These are phyloP conservation scores for Cyclina sinensis DNA, from an alignment of 1,140 invertebrate species.

Conservation along the genomic window DNA sequence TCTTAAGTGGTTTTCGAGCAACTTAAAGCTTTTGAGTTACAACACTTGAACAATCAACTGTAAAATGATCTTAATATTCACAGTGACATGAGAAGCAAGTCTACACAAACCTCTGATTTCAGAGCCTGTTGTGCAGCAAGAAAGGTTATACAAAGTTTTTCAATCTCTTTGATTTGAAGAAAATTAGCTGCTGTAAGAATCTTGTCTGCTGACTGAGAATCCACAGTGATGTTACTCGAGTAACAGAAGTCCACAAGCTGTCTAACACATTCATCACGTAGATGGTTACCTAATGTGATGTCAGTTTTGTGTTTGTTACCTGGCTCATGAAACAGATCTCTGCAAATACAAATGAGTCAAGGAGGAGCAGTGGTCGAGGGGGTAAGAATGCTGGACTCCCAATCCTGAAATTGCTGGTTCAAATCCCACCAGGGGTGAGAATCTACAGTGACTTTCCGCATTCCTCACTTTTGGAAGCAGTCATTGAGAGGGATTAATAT, in stretches of 20 bases:
- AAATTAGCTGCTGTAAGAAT: conserved; percentile 62
- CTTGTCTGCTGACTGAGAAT: conserved; percentile 66
- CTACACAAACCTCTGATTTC: conserved; percentile 52
- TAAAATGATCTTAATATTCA: too few species aligned
- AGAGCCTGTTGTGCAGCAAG: conserved; percentile 65
- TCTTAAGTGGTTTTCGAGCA: too few species aligned
- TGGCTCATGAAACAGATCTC: conserved; percentile 64
- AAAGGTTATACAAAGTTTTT: conserved; percentile 67
- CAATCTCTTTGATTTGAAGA: conserved; percentile 66
- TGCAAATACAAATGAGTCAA: conserved; percentile 15
- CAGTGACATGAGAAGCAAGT: too few species aligned
- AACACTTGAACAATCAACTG: too few species aligned
- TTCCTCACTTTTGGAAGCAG: too few species aligned
- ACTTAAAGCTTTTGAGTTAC: too few species aligned
- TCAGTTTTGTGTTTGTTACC: conserved; percentile 39
- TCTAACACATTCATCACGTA: conserved; percentile 55
- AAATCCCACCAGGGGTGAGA: too few species aligned
- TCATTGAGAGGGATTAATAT: too few species aligned
- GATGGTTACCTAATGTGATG: conserved; percentile 55
- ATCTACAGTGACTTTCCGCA: too few species aligned
- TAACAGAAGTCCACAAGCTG: conserved; percentile 66
- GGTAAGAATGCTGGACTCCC: too few species aligned
- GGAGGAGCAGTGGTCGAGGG: too few species aligned
- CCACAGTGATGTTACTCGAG: conserved; percentile 64
- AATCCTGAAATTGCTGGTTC: too few species aligned